A percentile compares a stretch with the other conserved stretches of the same genome.
Evolutionary conservation across 2,888 invertebrate species (phyloP).

Genomic region (Spialia ferax): DNA sequence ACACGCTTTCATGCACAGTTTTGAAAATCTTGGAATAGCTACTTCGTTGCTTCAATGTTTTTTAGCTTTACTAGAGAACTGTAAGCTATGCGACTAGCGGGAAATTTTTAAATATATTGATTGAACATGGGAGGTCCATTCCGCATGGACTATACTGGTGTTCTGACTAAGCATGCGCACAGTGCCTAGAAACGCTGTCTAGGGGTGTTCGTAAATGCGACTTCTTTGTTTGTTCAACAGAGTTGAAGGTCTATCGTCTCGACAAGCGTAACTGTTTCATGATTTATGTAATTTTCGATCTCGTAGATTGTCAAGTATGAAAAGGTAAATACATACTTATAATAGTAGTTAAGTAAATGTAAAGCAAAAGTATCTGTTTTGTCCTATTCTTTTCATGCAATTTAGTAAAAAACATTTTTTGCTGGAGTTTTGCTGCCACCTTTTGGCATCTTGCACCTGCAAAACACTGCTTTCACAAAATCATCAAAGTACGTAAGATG

Average conservation of each 20-base stretch:
- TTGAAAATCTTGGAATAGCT: not conserved
- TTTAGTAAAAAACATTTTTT: no score
- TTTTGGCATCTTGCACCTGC: no score
- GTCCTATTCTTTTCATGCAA: no score
- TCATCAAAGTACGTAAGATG: no score
- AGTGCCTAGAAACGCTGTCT: slow-evolving; percentile 34
- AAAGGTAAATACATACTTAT: no score
- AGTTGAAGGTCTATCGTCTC: slow-evolving; percentile 41
- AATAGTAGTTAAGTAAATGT: no score
- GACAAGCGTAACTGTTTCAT: slow-evolving; percentile 20
- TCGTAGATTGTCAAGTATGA: no score
- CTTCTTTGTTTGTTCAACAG: slow-evolving; percentile 25
- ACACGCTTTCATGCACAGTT: not conserved
- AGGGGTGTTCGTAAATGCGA: slow-evolving; percentile 33
- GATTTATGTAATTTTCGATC: not conserved
- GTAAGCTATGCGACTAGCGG: slow-evolving; percentile 46
- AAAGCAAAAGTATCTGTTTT: no score
- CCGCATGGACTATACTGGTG: slow-evolving; percentile 53
- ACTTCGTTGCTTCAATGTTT: not conserved
- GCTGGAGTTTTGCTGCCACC: no score
- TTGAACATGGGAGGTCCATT: slow-evolving; percentile 48
- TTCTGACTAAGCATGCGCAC: slow-evolving; percentile 53
- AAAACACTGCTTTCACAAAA: no score
- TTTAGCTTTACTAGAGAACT: not conserved
- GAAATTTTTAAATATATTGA: slow-evolving; percentile 62